Base-by-base conservation (phyloP, 2,888 invertebrate species). In the Mylabris sibirica region DNA sequence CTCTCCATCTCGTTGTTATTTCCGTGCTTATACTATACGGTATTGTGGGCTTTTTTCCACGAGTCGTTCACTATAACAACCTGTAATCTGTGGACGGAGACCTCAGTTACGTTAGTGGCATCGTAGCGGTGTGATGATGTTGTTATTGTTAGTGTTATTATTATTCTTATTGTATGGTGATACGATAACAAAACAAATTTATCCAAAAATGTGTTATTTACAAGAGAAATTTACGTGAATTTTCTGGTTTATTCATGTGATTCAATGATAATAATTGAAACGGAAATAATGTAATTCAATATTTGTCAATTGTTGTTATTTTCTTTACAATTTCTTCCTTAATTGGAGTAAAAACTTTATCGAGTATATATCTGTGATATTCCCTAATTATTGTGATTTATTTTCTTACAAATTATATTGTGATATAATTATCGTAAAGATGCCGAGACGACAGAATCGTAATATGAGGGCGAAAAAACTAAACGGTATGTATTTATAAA, bases 1-100 rank as follows among this genome's bases (percentile, higher is more conserved):
- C 5, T 20, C 20, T 49, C 44, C 30, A 30, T 6, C 30, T 30
- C 30, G 30, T 41, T n/a, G 12, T n/a, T 49, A 20, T 5, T 3
- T 71, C 65, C 66, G 64, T 65, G 22, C 5, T 30, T 6, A 30
- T 30, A 30, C 8, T 20, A 49, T 60, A 34, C 62, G 65, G 67
- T 67, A 68, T 71, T 69, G 69, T 73, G 72, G 73, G 72, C 69
- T 83, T 82, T 83, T 30, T 83, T 83, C 82, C 82, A 82, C 41
- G 81, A 79, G 81, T 79, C 79, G 20, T 73, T 71, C 75, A 77
- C 81, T 83, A 83, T 83, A 84, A 83, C 83, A 83, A 84, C 84
- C 83, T 84, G 83, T 83, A 82, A 82, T 83, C 82, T 80, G 65
- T 75, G 75, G 73, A 68, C 75, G 75, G 77, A 74, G 74, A 74